Evolutionary conservation across 2,797 vertebrate genomes (phyloP).

Genomic region (Hypotaenidia philippensis): DNA sequence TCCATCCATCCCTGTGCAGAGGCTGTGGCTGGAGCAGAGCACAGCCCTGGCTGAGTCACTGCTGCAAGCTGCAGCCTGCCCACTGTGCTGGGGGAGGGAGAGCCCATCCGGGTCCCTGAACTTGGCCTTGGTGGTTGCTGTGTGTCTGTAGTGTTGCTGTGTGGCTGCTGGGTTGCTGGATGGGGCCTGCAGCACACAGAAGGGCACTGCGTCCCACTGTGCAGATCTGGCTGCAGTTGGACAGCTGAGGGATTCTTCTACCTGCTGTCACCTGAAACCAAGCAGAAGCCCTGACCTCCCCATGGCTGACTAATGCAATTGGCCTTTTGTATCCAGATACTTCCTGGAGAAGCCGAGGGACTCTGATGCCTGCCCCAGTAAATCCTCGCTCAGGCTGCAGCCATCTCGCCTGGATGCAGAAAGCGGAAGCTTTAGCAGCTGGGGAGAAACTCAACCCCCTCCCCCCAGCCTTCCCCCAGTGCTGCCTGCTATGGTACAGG

Average conservation of each 20-base stretch:
- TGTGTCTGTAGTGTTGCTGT: neutral
- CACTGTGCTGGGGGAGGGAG: neutral
- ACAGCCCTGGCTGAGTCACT: neutral
- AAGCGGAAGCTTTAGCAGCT: neutral
- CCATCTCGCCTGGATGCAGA: neutral
- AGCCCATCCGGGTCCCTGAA: neutral
- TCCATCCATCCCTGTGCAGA: neutral
- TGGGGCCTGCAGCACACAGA: rapidly evolving
- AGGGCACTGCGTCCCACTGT: neutral
- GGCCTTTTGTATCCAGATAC: constrained; percentile 51
- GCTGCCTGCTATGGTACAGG: rapidly evolving
- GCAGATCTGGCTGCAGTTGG: neutral
- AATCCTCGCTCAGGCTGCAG: constrained; percentile 15
- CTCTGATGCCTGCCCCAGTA: neutral
- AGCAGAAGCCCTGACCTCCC: constrained; percentile 42
- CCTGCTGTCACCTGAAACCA: constrained; percentile 42
- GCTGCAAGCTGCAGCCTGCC: neutral
- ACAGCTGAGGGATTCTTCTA: neutral
- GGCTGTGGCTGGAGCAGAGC: neutral
- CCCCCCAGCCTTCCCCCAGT: neutral
- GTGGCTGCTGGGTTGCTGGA: rapidly evolving
- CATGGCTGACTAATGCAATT: constrained; percentile 60
- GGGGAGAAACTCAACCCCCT: neutral
- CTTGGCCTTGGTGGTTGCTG: neutral
- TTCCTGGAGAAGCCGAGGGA: constrained; percentile 40